Conservation (phyloP, 2,113 vertebrate species). For the Oncorhynchus keta region DNA sequence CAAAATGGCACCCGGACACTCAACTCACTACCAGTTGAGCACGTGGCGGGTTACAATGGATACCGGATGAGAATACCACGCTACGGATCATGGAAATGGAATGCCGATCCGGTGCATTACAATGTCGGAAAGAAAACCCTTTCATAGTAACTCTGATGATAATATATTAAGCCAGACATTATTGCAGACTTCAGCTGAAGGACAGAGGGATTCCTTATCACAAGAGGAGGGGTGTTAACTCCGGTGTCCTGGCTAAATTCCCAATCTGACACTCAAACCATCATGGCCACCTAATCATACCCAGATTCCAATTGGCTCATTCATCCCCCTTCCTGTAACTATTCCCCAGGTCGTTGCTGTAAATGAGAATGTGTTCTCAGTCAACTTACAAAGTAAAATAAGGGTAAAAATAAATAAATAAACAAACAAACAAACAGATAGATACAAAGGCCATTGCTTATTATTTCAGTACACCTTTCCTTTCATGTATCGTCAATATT, state of each 20-base stretch:
- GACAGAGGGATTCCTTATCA: not conserved
- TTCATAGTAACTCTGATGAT: conserved; percentile 1
- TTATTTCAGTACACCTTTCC: not conserved
- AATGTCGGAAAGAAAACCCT: not conserved
- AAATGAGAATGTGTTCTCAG: too few relatives aligned
- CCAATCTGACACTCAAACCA: too few relatives aligned
- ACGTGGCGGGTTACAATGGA: not conserved
- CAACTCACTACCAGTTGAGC: not conserved
- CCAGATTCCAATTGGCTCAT: too few relatives aligned
- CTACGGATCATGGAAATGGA: not conserved
- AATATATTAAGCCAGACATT: not conserved
- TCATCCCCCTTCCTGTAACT: too few relatives aligned
- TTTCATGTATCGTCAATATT: not conserved
- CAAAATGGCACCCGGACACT: not conserved
- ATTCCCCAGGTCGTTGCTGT: too few relatives aligned
- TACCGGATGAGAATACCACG: too few relatives aligned
- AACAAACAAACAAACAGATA: not conserved
- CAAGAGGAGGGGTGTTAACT: too few relatives aligned
- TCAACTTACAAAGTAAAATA: too few relatives aligned
- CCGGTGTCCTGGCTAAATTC: too few relatives aligned
- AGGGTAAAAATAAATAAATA: too few relatives aligned
- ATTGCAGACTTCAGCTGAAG: not conserved
- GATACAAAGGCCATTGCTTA: not conserved
- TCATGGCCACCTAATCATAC: too few relatives aligned
- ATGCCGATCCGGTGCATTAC: not conserved